Base-by-base conservation (phyloP, 2,888 invertebrate genomes). In the Diarsia rubi region DNA sequence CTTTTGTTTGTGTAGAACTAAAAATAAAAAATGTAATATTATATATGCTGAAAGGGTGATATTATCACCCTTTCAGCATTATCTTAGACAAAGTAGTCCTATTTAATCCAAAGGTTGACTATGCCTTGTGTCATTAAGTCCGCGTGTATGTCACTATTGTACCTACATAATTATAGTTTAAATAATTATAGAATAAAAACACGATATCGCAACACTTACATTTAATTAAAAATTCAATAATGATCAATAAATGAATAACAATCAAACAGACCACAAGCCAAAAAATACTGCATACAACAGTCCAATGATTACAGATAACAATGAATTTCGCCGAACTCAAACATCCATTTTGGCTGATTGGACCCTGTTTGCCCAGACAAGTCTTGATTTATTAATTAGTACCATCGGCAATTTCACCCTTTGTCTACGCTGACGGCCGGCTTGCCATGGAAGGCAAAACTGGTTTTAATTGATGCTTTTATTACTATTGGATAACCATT, bases 321-420 rank as follows among this genome's bases (percentile, higher is more conserved):
- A 91, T 90, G 85, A 88, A 64, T 88, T 86, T 86, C 84, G 72
- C 88, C 86, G 82, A 89, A 88, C 86, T 90, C 90, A 91, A 91
- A 91, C 85, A 90, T 86, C 86, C 83, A 87, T 88, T 83, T 81
- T 69, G 81, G 80, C 79, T 84, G 82, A 84, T 79, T 85, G 81
- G 70, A 69, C 67, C 76, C 82, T 92, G 89, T 94, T 93, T 93
- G 92, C 88, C 89, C 92, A 93, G 93, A 93, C 93, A 90, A 89
- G 88, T 86, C 91, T 89, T 93, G 92, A 91, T 92, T 93, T 92
- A 93, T 93, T 93, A 93, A 93, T 93, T 92, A 93, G 91, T 79
- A 81, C 83, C 87, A 89, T 88, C 86, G 85, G 74, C 85, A 86
- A 85, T 85, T 88, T 88, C 82, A 83, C 85, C 88, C 87, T 78